Percentiles rank a stretch among this genome's conserved stretches.
Conservation (phyloP, 2,888 invertebrate genomes). For the Pimpla rufipes region DNA sequence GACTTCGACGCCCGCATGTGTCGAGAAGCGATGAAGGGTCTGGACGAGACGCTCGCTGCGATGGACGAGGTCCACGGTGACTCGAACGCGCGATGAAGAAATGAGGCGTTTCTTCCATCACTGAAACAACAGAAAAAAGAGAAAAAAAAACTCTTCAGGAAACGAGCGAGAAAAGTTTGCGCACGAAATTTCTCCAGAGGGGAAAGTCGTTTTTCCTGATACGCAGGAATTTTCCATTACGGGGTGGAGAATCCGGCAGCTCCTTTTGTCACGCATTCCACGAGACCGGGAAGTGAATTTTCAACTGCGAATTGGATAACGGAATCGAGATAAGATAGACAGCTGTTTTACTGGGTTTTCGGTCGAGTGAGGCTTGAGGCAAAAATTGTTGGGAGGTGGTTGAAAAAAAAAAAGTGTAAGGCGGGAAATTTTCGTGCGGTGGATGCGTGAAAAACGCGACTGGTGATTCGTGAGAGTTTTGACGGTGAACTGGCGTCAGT, state of each 20-base stretch:
- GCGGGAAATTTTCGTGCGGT: slow-evolving; percentile 23
- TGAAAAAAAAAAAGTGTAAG: not conserved
- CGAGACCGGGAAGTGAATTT: slow-evolving; percentile 26
- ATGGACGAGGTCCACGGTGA: slow-evolving; percentile 26
- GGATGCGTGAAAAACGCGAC: slow-evolving; percentile 27
- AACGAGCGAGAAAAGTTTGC: not conserved
- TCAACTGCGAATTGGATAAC: slow-evolving; percentile 21
- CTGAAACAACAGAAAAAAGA: not conserved
- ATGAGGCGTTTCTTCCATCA: not conserved
- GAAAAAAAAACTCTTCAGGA: not conserved
- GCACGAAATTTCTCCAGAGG: slow-evolving; percentile 37
- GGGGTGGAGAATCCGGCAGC: slow-evolving; percentile 2
- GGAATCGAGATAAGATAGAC: not conserved
- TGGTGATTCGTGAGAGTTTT: slow-evolving; percentile 49
- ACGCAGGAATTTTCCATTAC: slow-evolving; percentile 28
- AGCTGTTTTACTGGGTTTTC: not conserved
- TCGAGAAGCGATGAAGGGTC: slow-evolving; percentile 56
- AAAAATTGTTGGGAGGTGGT: not conserved
- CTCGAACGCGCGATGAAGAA: slow-evolving; percentile 29
- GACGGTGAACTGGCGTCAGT: slow-evolving; percentile 54
- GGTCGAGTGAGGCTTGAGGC: not conserved
- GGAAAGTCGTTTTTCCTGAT: slow-evolving; percentile 56
- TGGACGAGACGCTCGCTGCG: slow-evolving; percentile 11
- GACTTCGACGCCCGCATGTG: slow-evolving; percentile 64
- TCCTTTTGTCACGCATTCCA: slow-evolving; percentile 12